phyloP scores from a whole-genome alignment of 1,140 invertebrate species.

The Camponotus vicinus region DNA sequence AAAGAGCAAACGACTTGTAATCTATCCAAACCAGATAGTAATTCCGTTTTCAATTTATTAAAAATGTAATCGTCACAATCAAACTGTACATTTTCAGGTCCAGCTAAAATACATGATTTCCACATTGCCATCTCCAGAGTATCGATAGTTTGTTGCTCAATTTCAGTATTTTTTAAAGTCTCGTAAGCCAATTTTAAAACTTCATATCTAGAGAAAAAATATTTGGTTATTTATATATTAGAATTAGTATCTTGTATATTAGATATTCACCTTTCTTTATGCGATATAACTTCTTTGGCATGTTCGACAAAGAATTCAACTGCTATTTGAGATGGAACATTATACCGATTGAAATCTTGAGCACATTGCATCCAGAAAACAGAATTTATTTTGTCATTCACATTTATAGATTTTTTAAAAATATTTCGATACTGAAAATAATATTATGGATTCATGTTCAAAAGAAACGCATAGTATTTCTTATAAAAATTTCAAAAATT shows the following conservation, averaged over 20 bases:
- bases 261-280: conserved; percentile 77
- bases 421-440: conserved; percentile 76
- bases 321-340: conserved; percentile 86
- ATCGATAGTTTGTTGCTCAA: conserved; percentile 77
- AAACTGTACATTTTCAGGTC: conserved; percentile 79
- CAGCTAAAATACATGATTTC: conserved; percentile 83
- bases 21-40: conserved; percentile 77
- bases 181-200: conserved; percentile 79
- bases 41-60: conserved; percentile 81
- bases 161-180: conserved; percentile 77
- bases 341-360: conserved; percentile 86
- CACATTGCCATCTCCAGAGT: conserved; percentile 83
- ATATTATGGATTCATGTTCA: conserved; percentile 5
- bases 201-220: conserved; percentile 76
- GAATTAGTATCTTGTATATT: not conserved
- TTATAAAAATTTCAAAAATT: not conserved
- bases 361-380: conserved; percentile 88
- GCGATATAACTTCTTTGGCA: conserved; percentile 83
- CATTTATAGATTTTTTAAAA: conserved; percentile 76
- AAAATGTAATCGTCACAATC: conserved; percentile 68
- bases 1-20: conserved; percentile 76
- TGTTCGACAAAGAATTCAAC: conserved; percentile 87
- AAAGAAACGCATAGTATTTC: not conserved
- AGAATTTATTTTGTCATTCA: conserved; percentile 82
- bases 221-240: conserved; percentile 17